Evolutionary conservation across 2,797 vertebrate species (phyloP), one percentile per base, ranked within the genome.

Genomic region (Aphelocoma californica): DNA sequence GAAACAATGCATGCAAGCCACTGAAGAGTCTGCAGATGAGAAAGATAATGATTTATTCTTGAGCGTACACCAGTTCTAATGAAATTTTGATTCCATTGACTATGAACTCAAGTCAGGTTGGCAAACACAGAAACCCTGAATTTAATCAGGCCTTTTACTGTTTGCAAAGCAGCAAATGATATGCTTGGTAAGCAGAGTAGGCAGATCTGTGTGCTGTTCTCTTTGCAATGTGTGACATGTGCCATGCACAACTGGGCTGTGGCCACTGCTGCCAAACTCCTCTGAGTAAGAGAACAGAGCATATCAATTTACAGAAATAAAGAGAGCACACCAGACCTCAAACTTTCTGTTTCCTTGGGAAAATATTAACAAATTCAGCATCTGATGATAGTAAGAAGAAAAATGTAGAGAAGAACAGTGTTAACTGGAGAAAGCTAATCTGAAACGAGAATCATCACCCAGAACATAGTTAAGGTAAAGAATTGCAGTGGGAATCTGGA

Each of bases 71-170:
- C 96, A 95, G 58, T 96, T 97, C 94, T 97, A 97, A 97, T 94
- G 87, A 97, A 97, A 95, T 96, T 97, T 95, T 95, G 87, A 96
- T 96, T 97, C 81, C 94, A 96, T 83, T 20, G 78, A 90, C 94
- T 94, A 61, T 1, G 7, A 97, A 93, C 95, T 77, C 90, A 92
- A 87, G 88, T 91, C 86, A 95, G 93, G 80, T 89, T 94, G 91
- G 92, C 80, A 91, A 97, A 90, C 74, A 91, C 71, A 95, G 65
- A 73, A 34, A 93, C 80, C 50, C 90, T 88, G 87, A 85, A 93
- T 93, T 96, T 96, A 97, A 97, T 97, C 95, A 97, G 96, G 94
- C 85, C 72, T 89, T 95, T 81, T 90, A 81, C 81, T 97, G 80
- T 95, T 92, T 97, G 84, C 75, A 85, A 77, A 96, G 95, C 48